A percentile compares a stretch with the other conserved stretches of the same genome.
phyloP scores from a whole-genome alignment of 2,797 vertebrate species.

The Acanthurus leucopareius region DNA sequence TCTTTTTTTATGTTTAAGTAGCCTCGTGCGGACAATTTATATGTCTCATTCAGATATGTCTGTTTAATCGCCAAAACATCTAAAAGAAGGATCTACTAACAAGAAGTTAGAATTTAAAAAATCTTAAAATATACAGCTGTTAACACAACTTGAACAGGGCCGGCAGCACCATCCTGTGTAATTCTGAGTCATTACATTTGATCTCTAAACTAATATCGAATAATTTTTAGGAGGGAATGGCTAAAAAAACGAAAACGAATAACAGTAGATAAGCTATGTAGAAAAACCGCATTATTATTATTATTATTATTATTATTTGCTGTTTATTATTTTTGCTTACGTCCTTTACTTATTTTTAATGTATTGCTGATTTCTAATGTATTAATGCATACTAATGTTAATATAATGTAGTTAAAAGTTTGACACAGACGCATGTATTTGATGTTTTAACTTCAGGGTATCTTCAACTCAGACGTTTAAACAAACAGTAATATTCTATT shows the following conservation, averaged over 20 bases:
- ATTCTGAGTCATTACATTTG: constrained; percentile 6
- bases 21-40: background rate
- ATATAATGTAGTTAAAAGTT: background rate
- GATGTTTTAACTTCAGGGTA: background rate
- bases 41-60: background rate
- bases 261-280: background rate
- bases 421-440: background rate
- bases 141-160: background rate
- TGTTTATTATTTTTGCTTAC: background rate
- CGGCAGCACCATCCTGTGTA: constrained; percentile 37
- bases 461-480: background rate
- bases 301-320: too few species aligned
- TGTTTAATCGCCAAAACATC: background rate
- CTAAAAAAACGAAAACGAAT: background rate
- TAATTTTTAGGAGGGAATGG: background rate
- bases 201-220: background rate
- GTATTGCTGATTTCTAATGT: too few species aligned
- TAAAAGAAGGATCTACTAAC: background rate
- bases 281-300: background rate
- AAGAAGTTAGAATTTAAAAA: background rate
- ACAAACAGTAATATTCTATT: too few species aligned
- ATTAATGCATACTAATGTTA: too few species aligned
- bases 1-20: background rate
- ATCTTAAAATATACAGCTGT: accelerated
- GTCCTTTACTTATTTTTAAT: too few species aligned